These are phyloP conservation scores for Prorops nasuta DNA, from an alignment of 1,140 invertebrate species.

Conservation along the genomic window DNA sequence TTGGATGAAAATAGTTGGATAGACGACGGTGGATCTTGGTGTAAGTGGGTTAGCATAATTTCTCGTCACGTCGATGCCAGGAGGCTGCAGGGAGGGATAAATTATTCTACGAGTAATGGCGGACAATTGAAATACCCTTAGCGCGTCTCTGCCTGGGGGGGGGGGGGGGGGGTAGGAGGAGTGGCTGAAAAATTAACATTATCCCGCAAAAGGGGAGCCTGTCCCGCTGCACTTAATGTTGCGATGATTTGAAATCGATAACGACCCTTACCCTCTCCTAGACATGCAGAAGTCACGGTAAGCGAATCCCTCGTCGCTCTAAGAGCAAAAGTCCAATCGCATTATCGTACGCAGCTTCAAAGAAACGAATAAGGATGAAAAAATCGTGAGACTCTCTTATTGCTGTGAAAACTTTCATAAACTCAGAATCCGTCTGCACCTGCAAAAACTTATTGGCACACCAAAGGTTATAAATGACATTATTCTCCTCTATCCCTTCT, in stretches of 20 bases:
- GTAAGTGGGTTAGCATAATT: slow-evolving; percentile 26
- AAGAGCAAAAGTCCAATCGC: slow-evolving; percentile 26
- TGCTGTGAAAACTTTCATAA: too few relatives aligned
- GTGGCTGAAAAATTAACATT: slow-evolving; percentile 44
- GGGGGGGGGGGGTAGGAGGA: slow-evolving; percentile 1
- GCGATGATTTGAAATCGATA: slow-evolving; percentile 46
- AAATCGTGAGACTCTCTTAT: too few relatives aligned
- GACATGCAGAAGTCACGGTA: slow-evolving; percentile 20
- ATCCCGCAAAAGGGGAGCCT: slow-evolving; percentile 6
- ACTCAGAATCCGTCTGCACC: too few relatives aligned
- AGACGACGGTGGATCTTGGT: too few relatives aligned
- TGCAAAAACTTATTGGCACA: too few relatives aligned
- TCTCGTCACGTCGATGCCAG: slow-evolving; percentile 29
- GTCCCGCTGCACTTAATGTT: slow-evolving; percentile 23
- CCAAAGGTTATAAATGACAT: too few relatives aligned
- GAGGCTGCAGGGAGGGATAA: slow-evolving; percentile 30
- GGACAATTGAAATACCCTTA: slow-evolving; percentile 36
- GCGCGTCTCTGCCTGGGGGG: slow-evolving; percentile 7
- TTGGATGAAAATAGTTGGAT: too few relatives aligned
- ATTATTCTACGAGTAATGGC: slow-evolving; percentile 37
- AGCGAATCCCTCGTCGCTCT: slow-evolving; percentile 25
- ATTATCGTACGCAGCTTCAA: too few relatives aligned
- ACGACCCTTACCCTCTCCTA: slow-evolving; percentile 25
- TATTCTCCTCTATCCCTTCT: too few relatives aligned
- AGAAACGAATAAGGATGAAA: too few relatives aligned